Conservation (phyloP, 2,797 vertebrate species). For the Peromyscus eremicus region DNA sequence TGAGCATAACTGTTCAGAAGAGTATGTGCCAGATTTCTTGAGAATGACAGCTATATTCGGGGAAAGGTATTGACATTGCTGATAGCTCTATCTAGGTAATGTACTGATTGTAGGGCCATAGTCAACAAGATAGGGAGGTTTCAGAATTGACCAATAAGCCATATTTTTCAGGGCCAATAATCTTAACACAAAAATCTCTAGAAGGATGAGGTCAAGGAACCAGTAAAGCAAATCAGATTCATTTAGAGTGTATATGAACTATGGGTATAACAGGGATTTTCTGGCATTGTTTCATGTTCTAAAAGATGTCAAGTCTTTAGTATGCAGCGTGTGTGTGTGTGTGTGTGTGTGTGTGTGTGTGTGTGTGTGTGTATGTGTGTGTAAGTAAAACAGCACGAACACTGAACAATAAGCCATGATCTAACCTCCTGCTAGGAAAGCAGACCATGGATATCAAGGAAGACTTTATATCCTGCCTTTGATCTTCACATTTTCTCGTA, state of each 20-base stretch:
- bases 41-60: not conserved
- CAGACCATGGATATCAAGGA: not conserved
- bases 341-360: too few species aligned
- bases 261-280: conserved; percentile 16
- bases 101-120: not conserved
- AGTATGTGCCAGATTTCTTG: not conserved
- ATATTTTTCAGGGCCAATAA: not conserved
- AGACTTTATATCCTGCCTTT: conserved; percentile 23
- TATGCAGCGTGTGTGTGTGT: not conserved
- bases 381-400: not conserved
- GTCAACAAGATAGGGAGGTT: not conserved
- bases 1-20: not conserved
- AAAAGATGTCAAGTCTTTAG: conserved; percentile 23
- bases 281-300: not conserved
- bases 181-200: conserved; percentile 23
- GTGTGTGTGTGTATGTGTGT: too few species aligned
- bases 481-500: not conserved
- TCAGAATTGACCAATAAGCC: not conserved
- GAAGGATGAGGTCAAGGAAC: conserved; percentile 21
- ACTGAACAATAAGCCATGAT: not conserved
- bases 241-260: not conserved
- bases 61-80: not conserved
- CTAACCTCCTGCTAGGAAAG: not conserved
- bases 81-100: not conserved
- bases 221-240: conserved; percentile 9